These are phyloP conservation scores for Turritopsis rubra DNA, from an alignment of 30 jellyfish, hydroid and myxozoan genomes.

Conservation along the genomic window DNA sequence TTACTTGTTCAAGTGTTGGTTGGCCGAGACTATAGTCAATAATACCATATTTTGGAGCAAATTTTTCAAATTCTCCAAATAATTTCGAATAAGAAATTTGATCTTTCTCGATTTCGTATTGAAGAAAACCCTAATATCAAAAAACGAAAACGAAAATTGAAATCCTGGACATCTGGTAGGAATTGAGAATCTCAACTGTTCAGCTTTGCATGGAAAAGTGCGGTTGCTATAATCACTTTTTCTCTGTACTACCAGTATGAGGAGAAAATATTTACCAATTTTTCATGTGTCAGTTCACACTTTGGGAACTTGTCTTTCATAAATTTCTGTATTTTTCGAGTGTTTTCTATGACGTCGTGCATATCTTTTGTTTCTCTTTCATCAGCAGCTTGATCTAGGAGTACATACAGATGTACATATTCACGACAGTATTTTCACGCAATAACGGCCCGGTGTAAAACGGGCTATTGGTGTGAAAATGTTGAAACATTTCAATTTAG, in stretches of 20 bases:
- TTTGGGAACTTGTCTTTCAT: not conserved
- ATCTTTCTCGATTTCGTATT: slow-evolving; percentile 57
- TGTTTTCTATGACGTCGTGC: not conserved
- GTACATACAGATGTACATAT: too few relatives aligned
- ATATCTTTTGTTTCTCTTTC: not conserved
- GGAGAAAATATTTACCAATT: not conserved
- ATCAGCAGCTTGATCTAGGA: too few relatives aligned
- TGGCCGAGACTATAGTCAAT: slow-evolving; percentile 92
- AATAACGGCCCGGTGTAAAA: too few relatives aligned
- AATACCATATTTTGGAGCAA: slow-evolving; percentile 52
- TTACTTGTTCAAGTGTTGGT: slow-evolving; percentile 87
- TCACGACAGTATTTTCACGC: too few relatives aligned
- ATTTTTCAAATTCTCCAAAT: slow-evolving; percentile 72
- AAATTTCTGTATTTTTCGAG: not conserved
- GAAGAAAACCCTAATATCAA: slow-evolving; percentile 80
- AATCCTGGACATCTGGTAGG: too few relatives aligned
- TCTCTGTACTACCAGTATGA: too few relatives aligned
- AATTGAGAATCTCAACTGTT: too few relatives aligned
- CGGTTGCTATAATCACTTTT: too few relatives aligned
- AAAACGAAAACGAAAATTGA: not conserved
- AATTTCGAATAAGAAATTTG: slow-evolving; percentile 67
- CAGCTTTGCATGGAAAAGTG: not conserved
- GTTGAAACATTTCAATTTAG: too few relatives aligned
- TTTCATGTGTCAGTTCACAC: not conserved
- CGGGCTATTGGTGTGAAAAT: too few relatives aligned